A percentile compares a stretch with the other conserved stretches of the same genome.
Conservation (phyloP, 2,888 invertebrate genomes). For the Leucophora obtusa region DNA sequence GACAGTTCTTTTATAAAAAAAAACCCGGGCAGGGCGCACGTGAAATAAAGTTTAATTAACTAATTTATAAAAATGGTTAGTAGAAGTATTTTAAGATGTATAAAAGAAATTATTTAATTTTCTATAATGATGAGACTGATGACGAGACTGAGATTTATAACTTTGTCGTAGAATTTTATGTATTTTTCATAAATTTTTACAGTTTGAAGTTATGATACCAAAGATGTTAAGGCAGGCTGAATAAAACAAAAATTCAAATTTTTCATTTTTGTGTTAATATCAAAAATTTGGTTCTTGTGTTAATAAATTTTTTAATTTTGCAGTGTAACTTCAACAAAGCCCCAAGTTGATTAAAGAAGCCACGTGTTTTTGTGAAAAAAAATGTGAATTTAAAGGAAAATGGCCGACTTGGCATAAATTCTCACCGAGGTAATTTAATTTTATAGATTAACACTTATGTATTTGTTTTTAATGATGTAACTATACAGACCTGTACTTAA, state of each 20-base stretch:
- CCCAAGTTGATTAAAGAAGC: neutral
- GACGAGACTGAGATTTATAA: slow-evolving; percentile 74
- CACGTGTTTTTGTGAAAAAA: slow-evolving; percentile 1
- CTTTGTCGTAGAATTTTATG: slow-evolving; percentile 58
- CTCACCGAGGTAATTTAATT: slow-evolving; percentile 25
- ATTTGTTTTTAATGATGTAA: slow-evolving; percentile 56
- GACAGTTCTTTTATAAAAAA: slow-evolving; percentile 16
- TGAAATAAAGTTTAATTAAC: neutral
- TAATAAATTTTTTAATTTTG: slow-evolving; percentile 1
- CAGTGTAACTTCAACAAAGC: neutral
- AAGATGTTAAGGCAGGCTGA: slow-evolving; percentile 66
- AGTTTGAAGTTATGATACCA: slow-evolving; percentile 32
- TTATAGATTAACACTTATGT: neutral
- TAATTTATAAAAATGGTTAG: slow-evolving; percentile 9
- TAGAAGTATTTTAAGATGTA: neutral
- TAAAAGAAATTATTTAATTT: neutral
- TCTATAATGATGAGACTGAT: slow-evolving; percentile 74
- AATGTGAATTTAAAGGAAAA: slow-evolving; percentile 13
- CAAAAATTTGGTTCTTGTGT: neutral
- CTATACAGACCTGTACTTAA: slow-evolving; percentile 65
- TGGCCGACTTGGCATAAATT: neutral
- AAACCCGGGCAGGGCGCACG: neutral
- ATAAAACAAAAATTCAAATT: slow-evolving; percentile 16
- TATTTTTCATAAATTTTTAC: slow-evolving; percentile 65
- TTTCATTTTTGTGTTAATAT: neutral